Evolutionary conservation across 30 jellyfish, hydroid and myxozoan genomes (phyloP), one percentile per base, ranked within the genome.

Genomic region (Cassiopea andromeda): DNA sequence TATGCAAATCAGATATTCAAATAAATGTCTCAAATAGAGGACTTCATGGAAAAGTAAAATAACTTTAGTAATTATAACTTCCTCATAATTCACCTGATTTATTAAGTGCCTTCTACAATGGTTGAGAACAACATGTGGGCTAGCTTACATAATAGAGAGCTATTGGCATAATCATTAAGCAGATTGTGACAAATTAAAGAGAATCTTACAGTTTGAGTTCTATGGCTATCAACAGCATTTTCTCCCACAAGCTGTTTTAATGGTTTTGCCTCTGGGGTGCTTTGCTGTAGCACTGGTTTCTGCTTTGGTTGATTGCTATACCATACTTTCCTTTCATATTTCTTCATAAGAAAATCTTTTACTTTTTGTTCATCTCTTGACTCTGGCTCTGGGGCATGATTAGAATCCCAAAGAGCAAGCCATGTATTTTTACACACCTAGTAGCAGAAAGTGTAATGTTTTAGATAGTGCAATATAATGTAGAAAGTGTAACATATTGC

Each of bases 321-420:
- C 98, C 98, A 94, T 72, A 87, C 85, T 82, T 90, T 90, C 69
- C 98, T 76, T 77, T 94, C 98, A 76, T 94, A 94, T 77, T 94
- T 94, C 49, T 85, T 87, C 17, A 77, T 85, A 44, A 94, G 92
- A 64, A 89, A 91, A 82, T 94, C 98, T 75, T 90, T 94, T 77
- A 94, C 94, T 76, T 82, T 94, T 78, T 94, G 98, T 80, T 94
- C 98, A 7, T 94, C 98, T 19, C 97, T 88, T 1, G 98, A 85
- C 46, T 94, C 98, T 85, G 98, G 98, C 60, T 94, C 98, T 1
- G 98, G 94, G 15, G 97, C 91, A 57, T 83, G 92, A 44, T 82
- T 81, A 12, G 97, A 89, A 58, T 94, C 94, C 97, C 98, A 94
- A 70, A 94, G 92, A 1, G 97, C 98, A 46, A 94, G 89, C 98